These are phyloP conservation scores for Acutogordius australiensis DNA, from an alignment of 2,888 invertebrate species.

Conservation along the genomic window DNA sequence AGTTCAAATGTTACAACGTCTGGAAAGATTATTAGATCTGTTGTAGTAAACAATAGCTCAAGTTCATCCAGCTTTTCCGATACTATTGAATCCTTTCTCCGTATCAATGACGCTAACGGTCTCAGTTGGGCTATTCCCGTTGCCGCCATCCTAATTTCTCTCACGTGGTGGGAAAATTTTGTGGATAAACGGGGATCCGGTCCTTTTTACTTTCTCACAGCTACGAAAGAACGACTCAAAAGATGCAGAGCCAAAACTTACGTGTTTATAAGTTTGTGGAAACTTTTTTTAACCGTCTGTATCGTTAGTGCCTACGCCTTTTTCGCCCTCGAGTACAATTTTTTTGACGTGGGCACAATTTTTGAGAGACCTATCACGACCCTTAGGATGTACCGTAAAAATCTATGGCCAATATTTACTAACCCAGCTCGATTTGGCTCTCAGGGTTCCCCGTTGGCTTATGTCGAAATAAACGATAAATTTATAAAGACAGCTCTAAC, in stretches of 20 bases:
- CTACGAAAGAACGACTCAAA: conserved; percentile 34
- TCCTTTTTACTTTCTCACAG: conserved; percentile 31
- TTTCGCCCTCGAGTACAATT: neutral
- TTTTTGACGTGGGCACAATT: neutral
- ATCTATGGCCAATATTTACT: neutral
- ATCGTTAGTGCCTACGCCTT: neutral
- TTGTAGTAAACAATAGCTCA: neutral
- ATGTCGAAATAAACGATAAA: neutral
- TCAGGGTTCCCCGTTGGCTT: neutral
- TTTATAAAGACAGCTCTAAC: neutral
- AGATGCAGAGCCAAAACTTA: conserved; percentile 51
- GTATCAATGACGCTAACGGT: neutral
- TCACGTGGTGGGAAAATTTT: conserved; percentile 95
- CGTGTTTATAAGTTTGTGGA: conserved; percentile 65
- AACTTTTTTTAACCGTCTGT: conserved; percentile 33
- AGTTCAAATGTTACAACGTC: too few species aligned
- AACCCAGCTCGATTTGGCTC: neutral
- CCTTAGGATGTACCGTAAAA: neutral
- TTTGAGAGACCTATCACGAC: neutral
- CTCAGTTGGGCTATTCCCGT: conserved; percentile 51
- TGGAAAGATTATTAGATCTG: too few species aligned
- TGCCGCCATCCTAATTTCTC: conserved; percentile 50
- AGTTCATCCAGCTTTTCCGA: neutral
- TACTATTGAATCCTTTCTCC: neutral
- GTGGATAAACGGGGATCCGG: conserved; percentile 55